A percentile compares a stretch with the other conserved stretches of the same genome.
Evolutionary conservation across 2,888 invertebrate species (phyloP).

Genomic region (Harpalus rufipes): DNA sequence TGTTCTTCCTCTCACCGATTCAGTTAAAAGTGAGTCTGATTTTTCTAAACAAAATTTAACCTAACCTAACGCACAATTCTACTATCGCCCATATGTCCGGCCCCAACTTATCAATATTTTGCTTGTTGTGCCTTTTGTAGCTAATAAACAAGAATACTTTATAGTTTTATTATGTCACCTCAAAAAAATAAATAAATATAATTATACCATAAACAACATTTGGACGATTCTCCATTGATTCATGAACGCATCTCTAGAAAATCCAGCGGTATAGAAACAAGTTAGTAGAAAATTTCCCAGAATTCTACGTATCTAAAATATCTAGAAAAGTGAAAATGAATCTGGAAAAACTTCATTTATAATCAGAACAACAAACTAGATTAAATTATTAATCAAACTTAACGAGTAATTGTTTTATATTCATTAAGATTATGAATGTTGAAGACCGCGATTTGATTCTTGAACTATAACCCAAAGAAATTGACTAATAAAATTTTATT

Average conservation of each 20-base stretch:
- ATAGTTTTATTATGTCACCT: background rate
- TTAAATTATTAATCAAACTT: constrained; percentile 32
- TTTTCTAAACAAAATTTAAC: no score
- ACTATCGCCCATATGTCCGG: no score
- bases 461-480: constrained; percentile 51
- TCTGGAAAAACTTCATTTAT: constrained; percentile 26
- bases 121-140: no score
- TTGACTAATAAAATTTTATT: constrained; percentile 54
- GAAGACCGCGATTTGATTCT: constrained; percentile 53
- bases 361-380: background rate
- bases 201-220: background rate
- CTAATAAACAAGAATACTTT: no score
- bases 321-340: constrained; percentile 13
- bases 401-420: constrained; percentile 36
- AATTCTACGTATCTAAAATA: constrained; percentile 2
- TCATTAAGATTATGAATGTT: constrained; percentile 33
- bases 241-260: constrained; percentile 50
- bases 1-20: no score
- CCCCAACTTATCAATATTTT: no score
- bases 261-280: constrained; percentile 51
- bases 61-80: no score
- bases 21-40: no score
- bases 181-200: background rate
- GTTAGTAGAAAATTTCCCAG: background rate
- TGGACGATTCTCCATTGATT: constrained; percentile 4